phyloP scores from a whole-genome alignment of 64 coral and sea anemone species.

The Trachythela sp. region DNA sequence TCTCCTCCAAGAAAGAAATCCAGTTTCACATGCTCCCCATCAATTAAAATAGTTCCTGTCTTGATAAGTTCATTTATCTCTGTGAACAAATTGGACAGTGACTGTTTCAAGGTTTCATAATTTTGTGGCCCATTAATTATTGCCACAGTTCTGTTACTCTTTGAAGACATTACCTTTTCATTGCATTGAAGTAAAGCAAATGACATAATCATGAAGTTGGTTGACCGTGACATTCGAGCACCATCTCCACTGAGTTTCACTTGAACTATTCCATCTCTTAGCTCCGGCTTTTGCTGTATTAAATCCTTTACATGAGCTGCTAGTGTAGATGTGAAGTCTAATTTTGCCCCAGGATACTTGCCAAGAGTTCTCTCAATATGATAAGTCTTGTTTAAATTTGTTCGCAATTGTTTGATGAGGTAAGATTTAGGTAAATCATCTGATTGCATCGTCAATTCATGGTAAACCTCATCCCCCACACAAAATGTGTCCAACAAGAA shows the following conservation, averaged over 20 bases:
- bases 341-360: neutral
- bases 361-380: conserved; percentile 8
- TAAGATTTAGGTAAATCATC: conserved; percentile 6
- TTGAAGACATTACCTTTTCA: neutral
- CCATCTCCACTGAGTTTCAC: too few species aligned
- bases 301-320: neutral
- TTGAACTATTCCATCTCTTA: too few species aligned
- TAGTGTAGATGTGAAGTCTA: neutral
- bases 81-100: conserved; percentile 27
- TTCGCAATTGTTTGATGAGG: neutral
- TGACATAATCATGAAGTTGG: too few species aligned
- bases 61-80: neutral
- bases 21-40: neutral
- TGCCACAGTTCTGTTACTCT: conserved; percentile 18
- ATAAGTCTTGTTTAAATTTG: neutral
- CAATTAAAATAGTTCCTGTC: neutral
- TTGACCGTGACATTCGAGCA: too few species aligned
- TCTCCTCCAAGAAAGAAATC: neutral
- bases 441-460: neutral
- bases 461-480: neutral
- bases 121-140: conserved; percentile 33
- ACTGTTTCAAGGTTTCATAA: conserved; percentile 38
- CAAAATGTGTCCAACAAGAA: neutral
- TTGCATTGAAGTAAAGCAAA: too few species aligned
- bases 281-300: neutral